Evolutionary conservation across 1,140 invertebrate genomes (phyloP).

Genomic region (Orchesella cincta): DNA sequence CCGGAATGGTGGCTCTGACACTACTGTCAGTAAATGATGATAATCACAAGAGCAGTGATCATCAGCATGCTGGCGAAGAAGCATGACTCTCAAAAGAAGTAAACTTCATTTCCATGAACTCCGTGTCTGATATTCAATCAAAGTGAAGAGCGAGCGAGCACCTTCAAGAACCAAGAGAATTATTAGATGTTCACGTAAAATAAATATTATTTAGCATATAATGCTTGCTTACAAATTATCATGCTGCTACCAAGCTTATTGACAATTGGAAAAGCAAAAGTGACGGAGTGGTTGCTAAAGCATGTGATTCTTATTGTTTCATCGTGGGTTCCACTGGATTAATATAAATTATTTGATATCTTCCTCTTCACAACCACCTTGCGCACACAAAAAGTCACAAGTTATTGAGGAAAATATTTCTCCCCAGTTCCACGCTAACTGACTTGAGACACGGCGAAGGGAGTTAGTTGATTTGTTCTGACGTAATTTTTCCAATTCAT

Average conservation of each 20-base stretch:
- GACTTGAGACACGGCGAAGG: too few relatives aligned
- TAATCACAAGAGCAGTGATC: conserved; percentile 7
- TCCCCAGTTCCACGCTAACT: too few relatives aligned
- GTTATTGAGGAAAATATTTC: too few relatives aligned
- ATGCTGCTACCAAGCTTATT: background rate
- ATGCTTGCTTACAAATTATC: conserved; percentile 16
- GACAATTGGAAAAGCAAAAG: too few relatives aligned
- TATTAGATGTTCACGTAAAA: conserved; percentile 12
- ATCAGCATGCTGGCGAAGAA: background rate
- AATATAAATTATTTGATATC: too few relatives aligned
- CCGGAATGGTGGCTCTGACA: conserved; percentile 17
- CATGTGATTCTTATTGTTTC: too few relatives aligned
- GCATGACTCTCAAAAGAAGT: background rate
- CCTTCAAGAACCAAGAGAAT: background rate
- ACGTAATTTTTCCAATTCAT: too few relatives aligned
- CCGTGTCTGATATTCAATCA: background rate
- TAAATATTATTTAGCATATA: conserved; percentile 16
- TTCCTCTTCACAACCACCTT: too few relatives aligned
- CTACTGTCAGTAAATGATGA: background rate
- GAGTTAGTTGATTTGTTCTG: too few relatives aligned
- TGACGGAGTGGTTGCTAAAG: background rate
- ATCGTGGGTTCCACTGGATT: too few relatives aligned
- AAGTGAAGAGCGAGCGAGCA: background rate
- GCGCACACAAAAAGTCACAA: too few relatives aligned
- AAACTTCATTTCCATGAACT: background rate